Conservation (phyloP, 2,797 vertebrate species). For the Scomberomorus guttatus region DNA sequence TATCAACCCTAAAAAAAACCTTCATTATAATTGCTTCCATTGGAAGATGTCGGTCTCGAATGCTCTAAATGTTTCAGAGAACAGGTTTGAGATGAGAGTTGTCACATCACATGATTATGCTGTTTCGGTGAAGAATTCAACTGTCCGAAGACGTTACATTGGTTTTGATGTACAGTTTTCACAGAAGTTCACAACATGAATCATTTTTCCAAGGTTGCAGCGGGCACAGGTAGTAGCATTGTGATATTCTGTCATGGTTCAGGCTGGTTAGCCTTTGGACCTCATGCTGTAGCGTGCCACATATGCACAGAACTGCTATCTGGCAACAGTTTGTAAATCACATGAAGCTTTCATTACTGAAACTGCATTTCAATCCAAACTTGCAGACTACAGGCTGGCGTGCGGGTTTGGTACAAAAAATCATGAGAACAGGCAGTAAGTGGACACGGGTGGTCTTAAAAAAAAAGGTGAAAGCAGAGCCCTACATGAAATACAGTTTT, state of each 20-base stretch:
- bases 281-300: not conserved
- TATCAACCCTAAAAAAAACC: not conserved
- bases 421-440: not conserved
- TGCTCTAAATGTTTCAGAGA: not conserved
- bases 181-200: too few relatives aligned
- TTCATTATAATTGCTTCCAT: not conserved
- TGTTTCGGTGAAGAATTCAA: too few relatives aligned
- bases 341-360: constrained; percentile 4
- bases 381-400: not conserved
- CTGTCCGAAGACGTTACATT: too few relatives aligned
- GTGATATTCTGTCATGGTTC: not conserved
- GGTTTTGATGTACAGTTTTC: too few relatives aligned
- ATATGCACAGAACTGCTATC: not conserved
- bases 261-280: not conserved
- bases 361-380: not conserved
- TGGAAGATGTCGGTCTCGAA: not conserved
- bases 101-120: too few relatives aligned
- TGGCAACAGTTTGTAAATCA: constrained; percentile 3
- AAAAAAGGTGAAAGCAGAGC: too few relatives aligned
- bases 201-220: too few relatives aligned
- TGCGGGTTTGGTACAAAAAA: not conserved
- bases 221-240: not conserved
- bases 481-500: too few relatives aligned
- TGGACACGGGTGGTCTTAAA: not conserved
- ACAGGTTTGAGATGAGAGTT: too few relatives aligned